Base-by-base conservation (phyloP, 37 sponge, comb jelly and placozoan genomes). In the Amphimedon queenslandica region DNA sequence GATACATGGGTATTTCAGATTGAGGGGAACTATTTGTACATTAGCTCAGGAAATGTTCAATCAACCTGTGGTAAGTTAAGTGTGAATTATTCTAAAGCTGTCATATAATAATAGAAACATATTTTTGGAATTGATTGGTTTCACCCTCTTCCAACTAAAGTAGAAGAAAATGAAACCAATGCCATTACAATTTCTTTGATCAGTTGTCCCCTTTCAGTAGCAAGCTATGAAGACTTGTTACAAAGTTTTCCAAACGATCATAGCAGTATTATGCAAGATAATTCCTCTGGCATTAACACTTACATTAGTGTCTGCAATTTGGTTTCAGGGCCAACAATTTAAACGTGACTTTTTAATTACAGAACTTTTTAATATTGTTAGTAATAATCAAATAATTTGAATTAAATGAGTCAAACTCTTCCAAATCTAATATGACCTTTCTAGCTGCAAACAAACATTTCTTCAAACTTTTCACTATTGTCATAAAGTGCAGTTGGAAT, bases 61-160 rank as follows among this genome's bases (percentile, higher is more conserved):
- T 60, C 24, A 5, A 25, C 27, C 5, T 25, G 28, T n/a, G 5
- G 61, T 60, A n/a, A 11, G 27, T 60, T n/a, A 25, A 11, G 28
- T 60, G 27, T 60, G 8, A 60, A 25, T 60, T 60, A 47, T 60
- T 60, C 21, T n/a, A 6, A n/a, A 6, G 28, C 28, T 11, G 5
- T 60, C 5, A 6, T 60, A 11, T 60, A 6, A 18, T 18, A 47
- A 18, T 13, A 47, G 53, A 13, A 47, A 18, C 8, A 13, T n/a
- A 60, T 6, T 25, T 71, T 33, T 36, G 77, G 66, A 30, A 27
- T 65, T 2, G 77, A 76, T 64, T 76, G 77, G 77, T 42, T 64
- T 37, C 53, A 66, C 23, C 77, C 77, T 13, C 21, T 60, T 11
- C 38, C 74, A 58, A 21, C 37, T 5, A 24, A 32, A 16, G 56